Conservation (phyloP, 2,113 vertebrate genomes). For the Struthidea cinerea region DNA sequence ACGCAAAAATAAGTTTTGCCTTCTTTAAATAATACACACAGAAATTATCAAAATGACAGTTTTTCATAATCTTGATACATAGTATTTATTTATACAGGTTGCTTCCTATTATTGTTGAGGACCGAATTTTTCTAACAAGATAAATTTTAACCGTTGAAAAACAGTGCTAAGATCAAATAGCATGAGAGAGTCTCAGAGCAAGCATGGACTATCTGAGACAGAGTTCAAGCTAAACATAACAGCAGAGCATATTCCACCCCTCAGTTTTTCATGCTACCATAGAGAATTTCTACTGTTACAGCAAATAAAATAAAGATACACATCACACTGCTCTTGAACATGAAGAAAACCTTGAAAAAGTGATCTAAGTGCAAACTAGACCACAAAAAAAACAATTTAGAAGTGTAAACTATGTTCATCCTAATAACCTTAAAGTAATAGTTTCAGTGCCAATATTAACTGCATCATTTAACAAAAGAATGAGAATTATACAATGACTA, state of each 20-base stretch:
- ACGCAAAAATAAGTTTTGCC: neutral
- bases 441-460: neutral
- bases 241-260: neutral
- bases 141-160: neutral
- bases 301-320: neutral
- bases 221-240: neutral
- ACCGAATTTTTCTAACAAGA: neutral
- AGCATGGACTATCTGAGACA: neutral
- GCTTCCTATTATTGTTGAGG: neutral
- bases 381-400: neutral
- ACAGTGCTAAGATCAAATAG: neutral
- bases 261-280: neutral
- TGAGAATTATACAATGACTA: neutral
- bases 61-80: neutral
- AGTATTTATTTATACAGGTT: neutral
- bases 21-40: neutral
- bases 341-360: neutral
- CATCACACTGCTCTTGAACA: neutral
- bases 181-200: neutral
- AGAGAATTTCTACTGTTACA: neutral
- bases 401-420: neutral
- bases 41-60: neutral
- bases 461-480: neutral
- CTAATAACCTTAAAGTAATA: neutral
- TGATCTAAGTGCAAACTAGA: neutral